These are phyloP conservation scores for Taphrorychus bicolor DNA, from an alignment of 2,888 invertebrate genomes.

Conservation along the genomic window DNA sequence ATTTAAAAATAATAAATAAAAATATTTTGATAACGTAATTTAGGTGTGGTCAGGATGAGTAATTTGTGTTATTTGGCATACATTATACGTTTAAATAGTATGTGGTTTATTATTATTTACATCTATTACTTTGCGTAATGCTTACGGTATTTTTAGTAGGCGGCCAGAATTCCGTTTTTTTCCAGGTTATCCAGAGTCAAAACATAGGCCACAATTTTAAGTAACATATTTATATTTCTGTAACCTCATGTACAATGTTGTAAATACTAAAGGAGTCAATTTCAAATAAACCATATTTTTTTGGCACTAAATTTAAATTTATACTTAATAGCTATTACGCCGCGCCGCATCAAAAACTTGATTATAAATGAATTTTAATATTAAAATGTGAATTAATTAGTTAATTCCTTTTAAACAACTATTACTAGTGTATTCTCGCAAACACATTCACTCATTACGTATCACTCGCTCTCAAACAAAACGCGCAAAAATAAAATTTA, in stretches of 20 bases:
- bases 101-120: background rate
- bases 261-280: too few species aligned
- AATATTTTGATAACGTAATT: background rate
- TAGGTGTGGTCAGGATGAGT: background rate
- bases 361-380: slow-evolving; percentile 18
- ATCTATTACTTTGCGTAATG: too few species aligned
- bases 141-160: background rate
- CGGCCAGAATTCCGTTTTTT: too few species aligned
- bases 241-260: background rate
- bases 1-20: too few species aligned
- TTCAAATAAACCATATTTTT: slow-evolving; percentile 12
- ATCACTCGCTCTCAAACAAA: background rate
- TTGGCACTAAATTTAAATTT: slow-evolving; percentile 24
- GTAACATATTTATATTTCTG: background rate
- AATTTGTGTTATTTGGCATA: background rate
- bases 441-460: background rate
- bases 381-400: slow-evolving; percentile 6
- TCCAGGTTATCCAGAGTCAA: background rate
- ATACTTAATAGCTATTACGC: background rate
- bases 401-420: background rate
- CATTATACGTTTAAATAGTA: background rate
- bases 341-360: too few species aligned
- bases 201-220: background rate
- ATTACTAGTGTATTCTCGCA: background rate
- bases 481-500: background rate